Base-by-base conservation (phyloP, 2,113 vertebrate genomes). In the Tyto alba region DNA sequence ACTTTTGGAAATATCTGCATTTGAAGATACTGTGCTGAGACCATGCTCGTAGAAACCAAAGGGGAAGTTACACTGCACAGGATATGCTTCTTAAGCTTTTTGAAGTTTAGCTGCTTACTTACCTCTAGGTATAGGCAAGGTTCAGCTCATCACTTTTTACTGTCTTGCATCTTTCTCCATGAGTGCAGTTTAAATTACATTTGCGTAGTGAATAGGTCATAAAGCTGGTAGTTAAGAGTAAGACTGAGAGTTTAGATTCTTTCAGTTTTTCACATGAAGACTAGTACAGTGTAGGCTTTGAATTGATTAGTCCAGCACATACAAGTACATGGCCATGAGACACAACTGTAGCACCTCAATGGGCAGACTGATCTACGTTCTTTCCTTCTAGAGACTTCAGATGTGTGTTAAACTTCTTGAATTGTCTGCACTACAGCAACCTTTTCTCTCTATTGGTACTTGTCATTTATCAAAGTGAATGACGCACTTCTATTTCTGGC, bases 401-500 rank as follows among this genome's bases (percentile, higher is more conserved):
- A 11, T 69, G n/a, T n/a, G 18, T 57, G 27, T 68, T 29, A 7
- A 73, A 45, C 40, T 67, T 26, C 38, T 57, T 2, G 1, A 69
- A 45, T 13, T 43, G 38, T 36, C 43, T 92, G 53, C 22, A 4
- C 48, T 45, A 25, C 21, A 79, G 43, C 62, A 79, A 12, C 67
- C 30, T 90, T 40, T 79, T 38, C 16, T 89, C 56, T 78, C 59
- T 79, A 20, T 41, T 40, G 21, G 56, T 40, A 7, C 77, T 89
- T 67, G n/a, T 36, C 36, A 32, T 68, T 86, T 92, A 67, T 63
- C 2, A 4, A 45, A 77, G 76, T 22, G 34, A 56, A 43, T 92
- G 86, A 81, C 7, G 13, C 59, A 52, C 19, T 94, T 14, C 93
- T 94, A 75, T 96, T 95, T 89, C 68, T 93, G 76, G 60, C 84